phyloP scores from a whole-genome alignment of 2,888 invertebrate species.

The Lepeophtheirus nordmannii region DNA sequence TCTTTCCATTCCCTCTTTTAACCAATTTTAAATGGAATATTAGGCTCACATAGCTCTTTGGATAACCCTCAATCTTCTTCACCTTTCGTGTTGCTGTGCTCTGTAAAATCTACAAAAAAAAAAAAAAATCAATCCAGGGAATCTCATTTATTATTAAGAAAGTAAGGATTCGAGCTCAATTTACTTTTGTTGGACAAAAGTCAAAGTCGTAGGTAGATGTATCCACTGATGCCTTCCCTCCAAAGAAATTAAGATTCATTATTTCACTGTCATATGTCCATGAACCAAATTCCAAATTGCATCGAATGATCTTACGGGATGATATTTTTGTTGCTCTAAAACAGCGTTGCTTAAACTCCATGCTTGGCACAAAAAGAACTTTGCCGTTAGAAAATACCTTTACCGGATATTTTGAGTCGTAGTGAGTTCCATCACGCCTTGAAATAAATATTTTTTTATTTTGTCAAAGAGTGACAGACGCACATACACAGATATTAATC shows the following conservation, averaged over 20 bases:
- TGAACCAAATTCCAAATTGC: not conserved
- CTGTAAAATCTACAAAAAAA: not conserved
- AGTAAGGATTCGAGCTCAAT: not conserved
- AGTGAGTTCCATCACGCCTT: not conserved
- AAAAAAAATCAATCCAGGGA: not conserved
- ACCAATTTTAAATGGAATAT: not conserved
- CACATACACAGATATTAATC: no score
- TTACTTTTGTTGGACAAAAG: not conserved
- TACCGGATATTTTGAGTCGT: not conserved
- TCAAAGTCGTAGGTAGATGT: slow-evolving; percentile 2
- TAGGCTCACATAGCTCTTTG: not conserved
- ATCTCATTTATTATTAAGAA: no score
- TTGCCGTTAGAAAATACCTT: not conserved
- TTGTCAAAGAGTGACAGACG: not conserved
- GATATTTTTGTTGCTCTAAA: not conserved
- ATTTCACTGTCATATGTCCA: not conserved
- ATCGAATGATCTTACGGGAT: not conserved
- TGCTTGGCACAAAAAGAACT: not conserved
- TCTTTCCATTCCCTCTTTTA: no score
- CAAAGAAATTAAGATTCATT: not conserved
- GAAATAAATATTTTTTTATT: not conserved
- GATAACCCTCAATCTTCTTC: not conserved
- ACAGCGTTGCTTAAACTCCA: not conserved
- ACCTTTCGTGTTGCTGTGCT: slow-evolving; percentile 1
- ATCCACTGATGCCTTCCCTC: not conserved